Base-by-base conservation (phyloP, 1,140 invertebrate species). In the Ceratosolen fusciceps region DNA sequence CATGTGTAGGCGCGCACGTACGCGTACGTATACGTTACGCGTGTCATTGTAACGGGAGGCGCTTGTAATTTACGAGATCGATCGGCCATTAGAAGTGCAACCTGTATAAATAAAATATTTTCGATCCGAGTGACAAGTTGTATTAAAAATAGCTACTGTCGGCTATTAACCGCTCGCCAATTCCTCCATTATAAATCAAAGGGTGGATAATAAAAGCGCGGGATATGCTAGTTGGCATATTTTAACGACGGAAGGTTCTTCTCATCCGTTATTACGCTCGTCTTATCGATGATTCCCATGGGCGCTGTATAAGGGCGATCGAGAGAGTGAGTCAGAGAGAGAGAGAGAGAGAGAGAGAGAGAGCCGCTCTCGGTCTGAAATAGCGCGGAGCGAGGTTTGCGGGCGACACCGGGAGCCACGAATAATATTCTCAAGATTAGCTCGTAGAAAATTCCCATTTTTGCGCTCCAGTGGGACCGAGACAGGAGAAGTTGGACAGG, bases 401-500 rank as follows among this genome's bases (percentile, higher is more conserved):
- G 37, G 76, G 74, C 56, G 68, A 54, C 47, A 81, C 43, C 62
- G n/a, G n/a, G n/a, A 39, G 54, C 19, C 34, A 1, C 39, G 58
- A 74, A 58, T 60, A 74, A 60, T 58, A 34, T 60, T 56, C 24
- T 60, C 58, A 31, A 68, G 43, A 71, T 67, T n/a, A 39, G 7
- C n/a, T 39, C 34, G 1, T 19, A 29, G 70, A 72, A 72, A 72
- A 72, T 74, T 52, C 52, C 34, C n/a, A 39, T 74, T 74, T 74
- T 74, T 67, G 29, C 54, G 74, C 74, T 76, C 34, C 29, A 56
- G 29, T 19, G 74, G 56, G 10, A 9, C 43, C 56, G 26, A 62
- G 74, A 49, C 43, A 52, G 39, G 29, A 56, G 7, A 19, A 26
- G 58, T 4, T 0, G 7, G 26, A 58, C 58, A 31, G 29, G 58